phyloP scores from a whole-genome alignment of 1,140 invertebrate genomes.

The Cyphomyrmex costatus region DNA sequence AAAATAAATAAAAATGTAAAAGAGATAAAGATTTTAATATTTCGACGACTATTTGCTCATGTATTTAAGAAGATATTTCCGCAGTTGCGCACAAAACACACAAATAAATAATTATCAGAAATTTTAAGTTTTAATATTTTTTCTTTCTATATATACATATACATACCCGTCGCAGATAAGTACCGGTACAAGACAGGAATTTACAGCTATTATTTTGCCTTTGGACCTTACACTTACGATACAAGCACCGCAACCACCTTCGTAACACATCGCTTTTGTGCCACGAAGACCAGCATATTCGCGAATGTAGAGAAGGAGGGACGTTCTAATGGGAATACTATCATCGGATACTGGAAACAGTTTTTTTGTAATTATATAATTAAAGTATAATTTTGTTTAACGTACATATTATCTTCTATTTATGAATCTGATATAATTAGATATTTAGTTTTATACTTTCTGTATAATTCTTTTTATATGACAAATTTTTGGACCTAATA shows the following conservation, averaged over 20 bases:
- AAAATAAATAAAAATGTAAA: not conserved
- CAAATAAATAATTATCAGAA: not conserved
- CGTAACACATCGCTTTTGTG: too few relatives aligned
- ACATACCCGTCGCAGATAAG: too few relatives aligned
- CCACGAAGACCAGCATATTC: slow-evolving; percentile 89
- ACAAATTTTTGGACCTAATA: too few relatives aligned
- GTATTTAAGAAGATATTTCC: not conserved
- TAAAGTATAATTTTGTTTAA: too few relatives aligned
- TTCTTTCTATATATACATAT: slow-evolving; percentile 68
- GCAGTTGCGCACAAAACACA: too few relatives aligned
- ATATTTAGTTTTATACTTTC: too few relatives aligned
- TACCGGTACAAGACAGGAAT: too few relatives aligned
- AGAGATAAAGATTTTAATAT: not conserved
- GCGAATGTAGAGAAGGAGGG: slow-evolving; percentile 91
- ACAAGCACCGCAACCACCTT: too few relatives aligned
- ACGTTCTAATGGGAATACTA: slow-evolving; percentile 87
- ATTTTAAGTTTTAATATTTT: not conserved
- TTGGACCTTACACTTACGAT: too few relatives aligned
- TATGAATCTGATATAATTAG: not conserved
- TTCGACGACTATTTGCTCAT: too few relatives aligned
- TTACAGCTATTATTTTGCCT: too few relatives aligned
- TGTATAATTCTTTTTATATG: too few relatives aligned
- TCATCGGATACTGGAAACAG: slow-evolving; percentile 81
- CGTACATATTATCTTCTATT: not conserved
- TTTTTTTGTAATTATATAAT: not conserved